Percentiles rank a stretch among this genome's conserved stretches.
Evolutionary conservation across 2,888 invertebrate species (phyloP).

Genomic region (Andrena chrysosceles): DNA sequence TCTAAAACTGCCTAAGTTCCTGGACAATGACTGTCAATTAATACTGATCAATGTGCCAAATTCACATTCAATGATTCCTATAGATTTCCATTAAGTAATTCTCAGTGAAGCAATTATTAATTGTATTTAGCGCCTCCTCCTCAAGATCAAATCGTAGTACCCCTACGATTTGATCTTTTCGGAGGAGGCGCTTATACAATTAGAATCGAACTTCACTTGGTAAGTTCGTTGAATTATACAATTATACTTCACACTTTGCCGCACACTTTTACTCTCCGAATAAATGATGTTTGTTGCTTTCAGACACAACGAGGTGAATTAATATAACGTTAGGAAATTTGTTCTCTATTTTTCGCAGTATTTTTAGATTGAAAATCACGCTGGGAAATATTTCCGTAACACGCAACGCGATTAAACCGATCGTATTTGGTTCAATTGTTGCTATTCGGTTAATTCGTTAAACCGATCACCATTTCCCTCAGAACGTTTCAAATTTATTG

Average conservation of each 20-base stretch:
- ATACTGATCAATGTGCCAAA: background rate
- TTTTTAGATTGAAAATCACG: background rate
- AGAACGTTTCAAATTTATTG: background rate
- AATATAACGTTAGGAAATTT: background rate
- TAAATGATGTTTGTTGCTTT: background rate
- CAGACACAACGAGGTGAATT: background rate
- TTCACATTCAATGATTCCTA: background rate
- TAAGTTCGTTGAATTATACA: too few relatives aligned
- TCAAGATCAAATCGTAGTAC: too few relatives aligned
- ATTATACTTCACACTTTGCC: background rate
- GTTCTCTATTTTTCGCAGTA: background rate
- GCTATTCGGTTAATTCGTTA: background rate
- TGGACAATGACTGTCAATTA: too few relatives aligned
- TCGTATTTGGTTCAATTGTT: background rate
- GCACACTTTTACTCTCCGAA: background rate
- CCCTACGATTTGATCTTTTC: too few relatives aligned
- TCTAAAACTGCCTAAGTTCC: too few relatives aligned
- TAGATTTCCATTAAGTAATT: background rate
- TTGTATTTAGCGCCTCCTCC: too few relatives aligned
- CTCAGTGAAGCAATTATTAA: background rate
- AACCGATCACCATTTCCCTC: background rate
- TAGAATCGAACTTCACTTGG: too few relatives aligned
- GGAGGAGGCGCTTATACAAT: too few relatives aligned
- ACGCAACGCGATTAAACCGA: background rate
- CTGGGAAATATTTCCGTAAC: background rate